Evolutionary conservation across 2,888 invertebrate species (phyloP).

Genomic region (Troides helena): DNA sequence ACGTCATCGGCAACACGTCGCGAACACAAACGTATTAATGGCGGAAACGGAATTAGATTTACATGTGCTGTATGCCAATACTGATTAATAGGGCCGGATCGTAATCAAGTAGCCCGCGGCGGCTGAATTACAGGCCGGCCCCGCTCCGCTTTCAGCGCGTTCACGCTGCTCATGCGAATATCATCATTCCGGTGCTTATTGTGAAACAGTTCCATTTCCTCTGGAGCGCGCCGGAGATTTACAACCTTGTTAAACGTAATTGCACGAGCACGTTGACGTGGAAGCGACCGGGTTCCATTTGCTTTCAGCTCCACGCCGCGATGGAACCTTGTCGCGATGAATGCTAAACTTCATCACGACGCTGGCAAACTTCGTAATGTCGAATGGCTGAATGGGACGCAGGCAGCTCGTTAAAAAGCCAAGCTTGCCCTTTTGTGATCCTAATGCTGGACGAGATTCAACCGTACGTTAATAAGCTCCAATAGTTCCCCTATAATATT

Average conservation of each 20-base stretch:
- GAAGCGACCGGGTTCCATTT: slow-evolving; percentile 37
- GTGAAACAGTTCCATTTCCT: slow-evolving; percentile 46
- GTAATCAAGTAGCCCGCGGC: slow-evolving; percentile 14
- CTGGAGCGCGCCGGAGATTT: slow-evolving; percentile 38
- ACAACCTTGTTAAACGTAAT: slow-evolving; percentile 42
- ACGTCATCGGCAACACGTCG: slow-evolving; percentile 21
- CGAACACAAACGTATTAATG: slow-evolving; percentile 22
- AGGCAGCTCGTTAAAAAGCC: slow-evolving; percentile 29
- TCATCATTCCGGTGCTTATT: slow-evolving; percentile 29
- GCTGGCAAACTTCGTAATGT: slow-evolving; percentile 28
- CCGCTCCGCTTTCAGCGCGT: slow-evolving; percentile 5
- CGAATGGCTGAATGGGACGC: slow-evolving; percentile 25
- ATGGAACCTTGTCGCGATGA: slow-evolving; percentile 40
- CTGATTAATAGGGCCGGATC: slow-evolving; percentile 10
- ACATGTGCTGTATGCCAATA: slow-evolving; percentile 18
- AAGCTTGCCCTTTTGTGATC: slow-evolving; percentile 17
- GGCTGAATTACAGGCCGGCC: slow-evolving; percentile 13
- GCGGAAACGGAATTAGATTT: slow-evolving; percentile 28
- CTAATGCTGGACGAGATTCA: slow-evolving; percentile 8
- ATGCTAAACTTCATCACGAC: slow-evolving; percentile 27
- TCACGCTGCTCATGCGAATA: slow-evolving; percentile 18
- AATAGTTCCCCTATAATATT: too few relatives aligned
- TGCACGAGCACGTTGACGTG: slow-evolving; percentile 36
- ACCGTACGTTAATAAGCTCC: slow-evolving; percentile 19
- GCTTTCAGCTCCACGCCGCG: slow-evolving; percentile 34